Evolutionary conservation across 2,888 invertebrate genomes (phyloP).

Genomic region (Neoaliturus tenellus): DNA sequence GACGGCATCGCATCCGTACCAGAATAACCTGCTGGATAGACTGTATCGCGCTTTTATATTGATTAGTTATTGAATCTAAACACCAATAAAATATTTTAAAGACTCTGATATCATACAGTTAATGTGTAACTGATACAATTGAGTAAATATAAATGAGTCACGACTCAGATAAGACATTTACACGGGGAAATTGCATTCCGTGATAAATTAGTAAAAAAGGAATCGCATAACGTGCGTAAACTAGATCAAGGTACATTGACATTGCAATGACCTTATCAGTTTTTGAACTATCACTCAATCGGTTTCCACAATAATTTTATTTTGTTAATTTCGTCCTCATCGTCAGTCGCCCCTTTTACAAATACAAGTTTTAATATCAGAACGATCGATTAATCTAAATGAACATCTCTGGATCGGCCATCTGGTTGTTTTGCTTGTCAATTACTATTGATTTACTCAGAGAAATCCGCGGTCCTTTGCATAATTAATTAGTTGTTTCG

Average conservation of each 20-base stretch:
- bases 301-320: too few species aligned
- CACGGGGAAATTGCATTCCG: too few species aligned
- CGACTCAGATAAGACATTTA: too few species aligned
- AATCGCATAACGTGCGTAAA: too few species aligned
- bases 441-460: constrained; percentile 12
- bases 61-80: neutral
- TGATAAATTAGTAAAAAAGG: too few species aligned
- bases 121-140: too few species aligned
- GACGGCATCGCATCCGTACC: neutral
- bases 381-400: constrained; percentile 3
- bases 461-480: constrained; percentile 20
- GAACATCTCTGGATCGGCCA: constrained; percentile 1
- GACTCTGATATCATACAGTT: neutral
- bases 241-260: too few species aligned
- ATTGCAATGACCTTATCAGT: too few species aligned
- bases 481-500: constrained; percentile 8
- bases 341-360: neutral
- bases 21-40: neutral
- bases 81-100: neutral
- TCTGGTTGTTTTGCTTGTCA: constrained; percentile 26
- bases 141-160: too few species aligned
- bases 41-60: neutral
- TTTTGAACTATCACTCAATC: too few species aligned
- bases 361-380: constrained; percentile 10
- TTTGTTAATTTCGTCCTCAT: too few species aligned